Conservation (phyloP, 2,113 vertebrate genomes). For the Tamias sibiricus region DNA sequence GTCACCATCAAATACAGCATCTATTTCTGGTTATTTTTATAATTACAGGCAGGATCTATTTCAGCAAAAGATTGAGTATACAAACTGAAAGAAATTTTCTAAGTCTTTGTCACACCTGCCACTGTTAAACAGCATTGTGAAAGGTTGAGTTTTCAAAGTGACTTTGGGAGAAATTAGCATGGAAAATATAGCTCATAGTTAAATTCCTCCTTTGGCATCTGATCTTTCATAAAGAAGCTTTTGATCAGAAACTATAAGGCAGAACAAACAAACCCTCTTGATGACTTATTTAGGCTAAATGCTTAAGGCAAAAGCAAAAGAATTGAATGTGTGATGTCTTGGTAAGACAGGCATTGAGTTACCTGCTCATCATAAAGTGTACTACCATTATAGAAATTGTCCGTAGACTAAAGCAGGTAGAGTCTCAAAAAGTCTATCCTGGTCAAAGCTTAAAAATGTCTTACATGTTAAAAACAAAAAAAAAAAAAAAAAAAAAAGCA, state of each 20-base stretch:
- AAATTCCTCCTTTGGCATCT: conserved; percentile 68
- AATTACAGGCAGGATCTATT: neutral
- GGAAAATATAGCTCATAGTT: conserved; percentile 63
- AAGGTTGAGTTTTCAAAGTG: conserved; percentile 57
- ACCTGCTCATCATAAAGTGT: neutral
- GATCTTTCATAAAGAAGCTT: conserved; percentile 70
- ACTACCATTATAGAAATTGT: conserved; percentile 7
- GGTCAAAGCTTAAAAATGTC: neutral
- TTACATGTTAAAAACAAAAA: neutral
- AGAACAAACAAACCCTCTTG: conserved; percentile 65
- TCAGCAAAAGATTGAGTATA: neutral
- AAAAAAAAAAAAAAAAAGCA: neutral
- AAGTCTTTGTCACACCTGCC: neutral
- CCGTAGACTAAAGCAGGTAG: neutral
- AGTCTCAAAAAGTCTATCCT: neutral
- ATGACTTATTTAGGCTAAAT: conserved; percentile 63
- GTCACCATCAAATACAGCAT: neutral
- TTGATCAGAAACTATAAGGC: conserved; percentile 72
- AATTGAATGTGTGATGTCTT: neutral
- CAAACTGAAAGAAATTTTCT: neutral
- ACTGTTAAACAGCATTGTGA: conserved; percentile 17
- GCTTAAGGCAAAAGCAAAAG: conserved; percentile 64
- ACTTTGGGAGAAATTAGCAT: conserved; percentile 46
- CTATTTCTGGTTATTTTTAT: neutral
- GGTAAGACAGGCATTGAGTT: conserved; percentile 2